phyloP scores from a whole-genome alignment of 2,797 vertebrate species.

The Rhinoraja longicauda region DNA sequence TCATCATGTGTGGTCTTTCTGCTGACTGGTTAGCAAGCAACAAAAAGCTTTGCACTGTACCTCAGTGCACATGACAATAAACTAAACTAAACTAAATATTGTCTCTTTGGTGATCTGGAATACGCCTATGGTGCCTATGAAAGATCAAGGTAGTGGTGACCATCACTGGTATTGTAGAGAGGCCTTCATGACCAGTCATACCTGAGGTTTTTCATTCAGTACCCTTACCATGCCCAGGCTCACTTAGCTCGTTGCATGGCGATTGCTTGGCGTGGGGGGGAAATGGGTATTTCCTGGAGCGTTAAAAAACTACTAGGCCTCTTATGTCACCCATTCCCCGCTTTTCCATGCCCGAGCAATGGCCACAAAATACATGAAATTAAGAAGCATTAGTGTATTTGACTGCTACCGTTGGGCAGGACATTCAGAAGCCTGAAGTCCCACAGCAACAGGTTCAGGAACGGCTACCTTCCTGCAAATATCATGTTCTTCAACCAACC shows the following conservation, averaged over 20 bases:
- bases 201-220: neutral
- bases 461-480: too few species aligned
- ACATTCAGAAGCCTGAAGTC: too few species aligned
- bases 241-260: neutral
- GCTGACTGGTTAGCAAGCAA: too few species aligned
- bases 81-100: too few species aligned
- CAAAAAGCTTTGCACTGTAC: too few species aligned
- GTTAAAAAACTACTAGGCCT: neutral
- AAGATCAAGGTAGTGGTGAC: neutral
- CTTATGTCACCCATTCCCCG: neutral
- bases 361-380: neutral
- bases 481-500: too few species aligned
- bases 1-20: too few species aligned
- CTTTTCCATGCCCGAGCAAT: neutral
- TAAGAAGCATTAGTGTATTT: too few species aligned
- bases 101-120: neutral
- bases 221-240: neutral
- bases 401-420: too few species aligned
- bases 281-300: neutral
- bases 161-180: neutral
- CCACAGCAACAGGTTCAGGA: too few species aligned
- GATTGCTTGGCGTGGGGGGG: neutral
- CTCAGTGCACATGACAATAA: too few species aligned
- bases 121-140: neutral
- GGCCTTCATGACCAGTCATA: neutral